Base-by-base conservation (phyloP, 2,888 invertebrate species). In the Rhagium mordax region DNA sequence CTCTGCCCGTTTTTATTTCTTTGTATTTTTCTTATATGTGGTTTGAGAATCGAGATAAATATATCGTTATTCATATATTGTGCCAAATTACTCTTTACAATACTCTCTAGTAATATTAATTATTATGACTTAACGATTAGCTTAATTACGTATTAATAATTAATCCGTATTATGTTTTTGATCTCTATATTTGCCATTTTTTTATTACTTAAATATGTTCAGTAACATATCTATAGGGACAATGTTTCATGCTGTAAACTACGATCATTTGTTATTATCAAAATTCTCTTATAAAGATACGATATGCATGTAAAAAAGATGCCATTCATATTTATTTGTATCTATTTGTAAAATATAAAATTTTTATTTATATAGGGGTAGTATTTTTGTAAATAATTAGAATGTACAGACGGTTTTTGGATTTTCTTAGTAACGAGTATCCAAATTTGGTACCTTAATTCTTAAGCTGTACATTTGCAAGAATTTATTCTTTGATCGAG, bases 171-270 rank as follows among this genome's bases (percentile, higher is more conserved):
- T 73, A 70, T 51, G 29, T 71, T 51, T 51, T 74, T 80, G 79
- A 80, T 80, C 79, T 80, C 79, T 74, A 33, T 76, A 74, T 66
- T 71, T 77, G 79, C 79, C 79, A 79, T 79, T 73, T 71, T 66
- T 41, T 41, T n/a, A 41, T 41, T 41, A 41, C n/a, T 41, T 41
- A 41, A 41, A 13, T 41, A 41, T n/a, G n/a, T 4, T 41, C n/a
- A 4, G 13, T 13, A 13, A 10, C 13, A 10, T 33, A 33, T 24
- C 24, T 24, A 3, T 24, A 41, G 13, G 13, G 41, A 41, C 5
- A 24, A 3, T 41, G n/a, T 0, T 41, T 41, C 41, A 4, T n/a
- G 0, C 41, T 1, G 13, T 33, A 33, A 33, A 33, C 33, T 3
- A 29, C 5, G 29, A 8, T 13, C 10, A 3, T 33, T 33, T 41